Evolutionary conservation across 2,888 invertebrate genomes (phyloP), one percentile per base, ranked within the genome.

Genomic region (Halocaridina rubra): DNA sequence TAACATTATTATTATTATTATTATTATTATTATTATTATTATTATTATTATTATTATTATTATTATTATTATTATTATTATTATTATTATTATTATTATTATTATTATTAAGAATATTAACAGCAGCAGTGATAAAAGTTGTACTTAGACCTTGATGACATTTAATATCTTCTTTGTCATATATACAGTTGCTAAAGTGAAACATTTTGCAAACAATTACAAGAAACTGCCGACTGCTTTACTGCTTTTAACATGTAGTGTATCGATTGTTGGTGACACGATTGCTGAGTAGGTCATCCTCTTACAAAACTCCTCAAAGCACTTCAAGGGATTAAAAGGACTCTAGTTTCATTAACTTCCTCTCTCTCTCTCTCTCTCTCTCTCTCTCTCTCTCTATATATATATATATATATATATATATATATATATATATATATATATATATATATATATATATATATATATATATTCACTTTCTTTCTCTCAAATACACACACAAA

Each of bases 351-450:
- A 67, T 16, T 59, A 7, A 61, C 61, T 77, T 32, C 61, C 16
- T 30, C 61, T 77, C 76, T 77, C 76, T 77, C 61, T 77, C 76
- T 75, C 75, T 75, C 75, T 75, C 59, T 61, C 61, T 77, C 61
- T n/a, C n/a, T n/a, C n/a, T n/a, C n/a, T n/a, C n/a, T n/a, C n/a
- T n/a, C n/a, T n/a, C n/a, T n/a, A 8, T 46, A 16, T 33, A 16
- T 74, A 46, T 33, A 0, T 27, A 8, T 67, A 27, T 67, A 1
- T 72, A 10, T 74, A 4, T 10, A 53, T 53, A 53, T 19, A 53
- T 3, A 53, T 10, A 53, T 53, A 53, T 4, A 53, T 1, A 46
- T 46, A 46, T 46, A 46, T 1, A 46, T 46, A 46, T 46, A 46
- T 2, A 46, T 46, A 46, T 2, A 2, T 46, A 46, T 46, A n/a